Evolutionary conservation across 2,888 invertebrate genomes (phyloP).

Genomic region (Lithophane leautieri): DNA sequence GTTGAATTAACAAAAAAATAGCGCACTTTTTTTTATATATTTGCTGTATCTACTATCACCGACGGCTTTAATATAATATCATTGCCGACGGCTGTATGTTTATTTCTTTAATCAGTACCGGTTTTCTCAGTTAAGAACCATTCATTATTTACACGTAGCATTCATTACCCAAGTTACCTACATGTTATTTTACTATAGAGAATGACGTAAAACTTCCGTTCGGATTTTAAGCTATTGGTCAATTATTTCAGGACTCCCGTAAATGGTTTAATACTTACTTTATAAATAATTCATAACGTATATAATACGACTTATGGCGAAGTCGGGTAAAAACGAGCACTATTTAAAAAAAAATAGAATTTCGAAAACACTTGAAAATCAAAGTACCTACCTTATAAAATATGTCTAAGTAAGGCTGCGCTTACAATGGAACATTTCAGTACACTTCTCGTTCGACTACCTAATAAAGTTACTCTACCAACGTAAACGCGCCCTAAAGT

Average conservation of each 20-base stretch:
- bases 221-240: neutral
- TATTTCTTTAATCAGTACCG: neutral
- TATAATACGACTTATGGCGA: neutral
- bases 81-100: too few species aligned
- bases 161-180: neutral
- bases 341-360: neutral
- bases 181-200: neutral
- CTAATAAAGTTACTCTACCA: neutral
- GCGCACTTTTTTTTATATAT: neutral
- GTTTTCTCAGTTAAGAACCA: neutral
- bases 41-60: too few species aligned
- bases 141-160: neutral
- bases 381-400: neutral
- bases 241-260: neutral
- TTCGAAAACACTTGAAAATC: neutral
- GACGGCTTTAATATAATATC: too few species aligned
- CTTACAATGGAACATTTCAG: constrained; percentile 3
- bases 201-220: neutral
- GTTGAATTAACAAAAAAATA: neutral
- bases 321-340: neutral
- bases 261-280: neutral
- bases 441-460: neutral
- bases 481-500: neutral
- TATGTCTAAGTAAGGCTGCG: too few species aligned
- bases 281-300: neutral